phyloP scores from a whole-genome alignment of 2,113 vertebrate species.

The Heterocephalus glaber region DNA sequence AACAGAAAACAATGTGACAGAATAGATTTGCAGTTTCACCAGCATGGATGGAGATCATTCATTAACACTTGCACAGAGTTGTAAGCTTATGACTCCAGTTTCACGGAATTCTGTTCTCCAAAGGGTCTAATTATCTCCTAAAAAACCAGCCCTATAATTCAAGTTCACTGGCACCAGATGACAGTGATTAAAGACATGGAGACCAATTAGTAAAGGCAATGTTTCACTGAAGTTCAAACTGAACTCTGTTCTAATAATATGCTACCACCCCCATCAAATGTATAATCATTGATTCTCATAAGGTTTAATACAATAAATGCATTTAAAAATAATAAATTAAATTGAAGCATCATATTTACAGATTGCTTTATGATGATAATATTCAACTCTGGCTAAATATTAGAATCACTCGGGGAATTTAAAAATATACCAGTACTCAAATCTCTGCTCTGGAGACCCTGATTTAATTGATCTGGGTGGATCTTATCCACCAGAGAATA shows the following conservation, averaged over 20 bases:
- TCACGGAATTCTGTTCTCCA: conserved; percentile 21
- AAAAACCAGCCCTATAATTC: background rate
- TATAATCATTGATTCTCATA: background rate
- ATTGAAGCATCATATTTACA: background rate
- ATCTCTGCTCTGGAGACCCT: background rate
- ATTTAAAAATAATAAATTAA: conserved; percentile 12
- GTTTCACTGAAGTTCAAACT: background rate
- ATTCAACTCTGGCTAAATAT: background rate
- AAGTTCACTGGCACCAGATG: background rate
- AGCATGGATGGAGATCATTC: background rate
- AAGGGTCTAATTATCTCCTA: background rate
- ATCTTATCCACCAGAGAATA: background rate
- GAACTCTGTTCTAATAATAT: background rate
- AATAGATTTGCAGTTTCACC: conserved; percentile 26
- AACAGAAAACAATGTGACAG: background rate
- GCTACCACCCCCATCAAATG: background rate
- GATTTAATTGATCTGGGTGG: background rate
- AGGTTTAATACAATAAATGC: background rate
- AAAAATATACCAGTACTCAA: background rate
- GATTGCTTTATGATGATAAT: background rate
- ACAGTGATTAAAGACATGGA: background rate
- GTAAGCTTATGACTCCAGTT: conserved; percentile 14
- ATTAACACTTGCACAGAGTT: conserved; percentile 1
- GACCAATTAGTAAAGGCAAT: background rate
- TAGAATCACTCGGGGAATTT: background rate